Conservation (phyloP, 2,888 invertebrate species). For the Aradus depressus region DNA sequence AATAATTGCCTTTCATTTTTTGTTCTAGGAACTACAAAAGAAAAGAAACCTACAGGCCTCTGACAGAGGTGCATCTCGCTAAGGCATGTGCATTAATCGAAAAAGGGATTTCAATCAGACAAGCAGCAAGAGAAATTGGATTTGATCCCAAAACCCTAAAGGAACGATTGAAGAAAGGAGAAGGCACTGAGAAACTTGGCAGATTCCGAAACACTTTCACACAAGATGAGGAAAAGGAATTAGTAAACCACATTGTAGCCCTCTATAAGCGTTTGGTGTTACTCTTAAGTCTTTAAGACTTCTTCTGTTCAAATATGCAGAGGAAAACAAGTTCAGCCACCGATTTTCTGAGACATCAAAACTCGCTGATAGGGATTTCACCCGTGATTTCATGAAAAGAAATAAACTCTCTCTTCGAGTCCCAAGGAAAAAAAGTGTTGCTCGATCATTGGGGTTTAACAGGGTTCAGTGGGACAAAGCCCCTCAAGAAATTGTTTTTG, state of each 20-base stretch:
- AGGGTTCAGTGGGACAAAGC: too few species aligned
- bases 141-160: conserved; percentile 8
- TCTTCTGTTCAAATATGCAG: conserved; percentile 2
- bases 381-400: conserved; percentile 4
- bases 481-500: too few species aligned
- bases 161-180: conserved; percentile 9
- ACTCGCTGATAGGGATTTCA: conserved; percentile 12
- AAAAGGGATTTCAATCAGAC: background rate
- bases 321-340: background rate
- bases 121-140: conserved; percentile 11
- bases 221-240: conserved; percentile 10
- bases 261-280: conserved; percentile 11
- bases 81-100: conserved; percentile 12
- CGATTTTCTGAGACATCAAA: conserved; percentile 4
- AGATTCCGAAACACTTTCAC: conserved; percentile 3
- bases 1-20: background rate
- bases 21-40: conserved; percentile 10
- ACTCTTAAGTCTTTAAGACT: background rate
- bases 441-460: background rate
- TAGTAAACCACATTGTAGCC: conserved; percentile 11
- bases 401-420: background rate
- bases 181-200: conserved; percentile 8
- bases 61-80: conserved; percentile 10
- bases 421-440: background rate
- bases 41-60: background rate